These are phyloP conservation scores for Minunthozetes semirufus DNA, from an alignment of 2,888 invertebrate species.

Conservation along the genomic window DNA sequence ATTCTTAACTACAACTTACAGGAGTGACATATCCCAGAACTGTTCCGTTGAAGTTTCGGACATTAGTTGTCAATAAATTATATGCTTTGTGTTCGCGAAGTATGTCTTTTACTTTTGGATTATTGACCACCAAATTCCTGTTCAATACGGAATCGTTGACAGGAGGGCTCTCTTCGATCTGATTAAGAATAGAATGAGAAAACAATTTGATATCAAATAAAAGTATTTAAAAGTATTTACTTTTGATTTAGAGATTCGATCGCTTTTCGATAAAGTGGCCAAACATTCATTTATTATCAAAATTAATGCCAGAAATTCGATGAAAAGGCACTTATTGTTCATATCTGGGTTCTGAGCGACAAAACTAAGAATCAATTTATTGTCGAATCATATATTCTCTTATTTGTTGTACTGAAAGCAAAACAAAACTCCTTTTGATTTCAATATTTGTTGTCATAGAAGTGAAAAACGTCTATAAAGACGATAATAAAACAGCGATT, in stretches of 20 bases:
- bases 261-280: slow-evolving; percentile 28
- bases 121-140: slow-evolving; percentile 62
- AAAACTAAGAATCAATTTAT: neutral
- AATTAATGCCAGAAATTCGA: neutral
- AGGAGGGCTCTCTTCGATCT: slow-evolving; percentile 37
- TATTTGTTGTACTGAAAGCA: neutral
- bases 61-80: slow-evolving; percentile 59
- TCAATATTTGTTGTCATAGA: neutral
- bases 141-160: slow-evolving; percentile 58
- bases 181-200: neutral
- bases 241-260: neutral
- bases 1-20: slow-evolving; percentile 53
- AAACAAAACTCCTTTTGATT: neutral
- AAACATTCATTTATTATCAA: neutral
- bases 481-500: neutral
- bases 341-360: neutral
- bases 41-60: slow-evolving; percentile 63
- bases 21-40: slow-evolving; percentile 87
- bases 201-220: too few species aligned
- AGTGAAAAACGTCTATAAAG: neutral
- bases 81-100: slow-evolving; percentile 67
- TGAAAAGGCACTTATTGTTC: slow-evolving; percentile 13
- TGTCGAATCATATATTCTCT: neutral
- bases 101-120: slow-evolving; percentile 65
- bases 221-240: too few species aligned